Percentiles rank a stretch among this genome's conserved stretches.
Evolutionary conservation across 2,888 invertebrate species (phyloP).

Genomic region (Oxytorus armatus): DNA sequence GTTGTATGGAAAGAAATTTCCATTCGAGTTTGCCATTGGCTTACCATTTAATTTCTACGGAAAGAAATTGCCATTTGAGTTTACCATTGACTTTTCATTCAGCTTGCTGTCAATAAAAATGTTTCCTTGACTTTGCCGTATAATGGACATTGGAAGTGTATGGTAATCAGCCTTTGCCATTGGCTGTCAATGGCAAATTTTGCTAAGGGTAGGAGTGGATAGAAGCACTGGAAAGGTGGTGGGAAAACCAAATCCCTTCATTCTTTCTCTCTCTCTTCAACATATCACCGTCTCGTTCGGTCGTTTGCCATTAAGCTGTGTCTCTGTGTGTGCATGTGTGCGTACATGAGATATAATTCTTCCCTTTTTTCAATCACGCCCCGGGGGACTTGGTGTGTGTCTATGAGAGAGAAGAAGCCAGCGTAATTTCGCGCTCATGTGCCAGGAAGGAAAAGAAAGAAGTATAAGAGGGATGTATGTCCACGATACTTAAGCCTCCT

Average conservation of each 20-base stretch:
- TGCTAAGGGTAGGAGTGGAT: slow-evolving; percentile 38
- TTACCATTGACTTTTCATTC: too few species aligned
- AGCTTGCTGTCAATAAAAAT: too few species aligned
- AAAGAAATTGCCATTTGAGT: too few species aligned
- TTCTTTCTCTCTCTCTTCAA: slow-evolving; percentile 31
- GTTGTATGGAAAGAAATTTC: too few species aligned
- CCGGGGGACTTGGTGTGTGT: slow-evolving; percentile 73
- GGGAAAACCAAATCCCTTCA: slow-evolving; percentile 60
- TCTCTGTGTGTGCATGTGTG: slow-evolving; percentile 1
- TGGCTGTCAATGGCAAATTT: too few species aligned
- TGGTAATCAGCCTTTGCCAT: too few species aligned
- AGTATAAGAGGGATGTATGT: slow-evolving; percentile 34
- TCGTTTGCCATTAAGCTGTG: slow-evolving; percentile 10
- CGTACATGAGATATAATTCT: slow-evolving; percentile 71
- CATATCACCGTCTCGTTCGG: slow-evolving; percentile 22
- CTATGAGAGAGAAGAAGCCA: slow-evolving; percentile 65
- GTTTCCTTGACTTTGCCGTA: too few species aligned
- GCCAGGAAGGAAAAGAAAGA: not conserved
- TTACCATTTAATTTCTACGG: too few species aligned
- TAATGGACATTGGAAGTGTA: too few species aligned
- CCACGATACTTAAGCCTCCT: slow-evolving; percentile 73
- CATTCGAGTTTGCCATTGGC: too few species aligned
- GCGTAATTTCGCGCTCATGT: slow-evolving; percentile 73
- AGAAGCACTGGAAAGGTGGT: slow-evolving; percentile 62
- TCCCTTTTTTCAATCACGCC: slow-evolving; percentile 77